These are phyloP conservation scores for Drosophila ercepeae DNA, from an alignment of 1,140 invertebrate genomes.

Conservation along the genomic window DNA sequence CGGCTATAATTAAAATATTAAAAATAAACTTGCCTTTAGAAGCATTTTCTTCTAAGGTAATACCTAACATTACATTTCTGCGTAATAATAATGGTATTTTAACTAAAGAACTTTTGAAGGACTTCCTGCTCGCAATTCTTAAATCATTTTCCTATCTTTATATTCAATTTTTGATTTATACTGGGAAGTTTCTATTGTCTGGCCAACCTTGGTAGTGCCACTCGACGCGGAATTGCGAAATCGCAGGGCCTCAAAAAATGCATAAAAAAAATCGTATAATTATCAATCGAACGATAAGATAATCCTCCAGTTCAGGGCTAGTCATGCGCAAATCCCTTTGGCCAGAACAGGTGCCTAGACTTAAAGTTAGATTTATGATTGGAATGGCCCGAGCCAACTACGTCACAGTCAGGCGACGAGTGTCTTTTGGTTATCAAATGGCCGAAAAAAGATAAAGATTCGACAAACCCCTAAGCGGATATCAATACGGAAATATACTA, in stretches of 20 bases:
- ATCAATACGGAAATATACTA: slow-evolving; percentile 48
- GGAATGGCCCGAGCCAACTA: slow-evolving; percentile 34
- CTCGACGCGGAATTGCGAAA: slow-evolving; percentile 45
- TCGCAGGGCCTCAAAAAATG: slow-evolving; percentile 35
- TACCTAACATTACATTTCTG: background rate
- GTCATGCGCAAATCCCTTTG: slow-evolving; percentile 38
- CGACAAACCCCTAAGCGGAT: slow-evolving; percentile 14
- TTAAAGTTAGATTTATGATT: slow-evolving; percentile 60
- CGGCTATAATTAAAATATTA: background rate
- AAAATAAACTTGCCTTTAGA: background rate
- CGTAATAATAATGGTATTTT: background rate
- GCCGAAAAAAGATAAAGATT: slow-evolving; percentile 8
- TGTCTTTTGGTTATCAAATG: slow-evolving; percentile 37
- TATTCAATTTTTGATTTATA: slow-evolving; percentile 23
- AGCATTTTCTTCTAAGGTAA: background rate
- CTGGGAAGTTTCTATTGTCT: slow-evolving; percentile 17
- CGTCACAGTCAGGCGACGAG: slow-evolving; percentile 30
- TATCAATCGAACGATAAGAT: slow-evolving; percentile 55
- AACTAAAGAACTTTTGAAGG: slow-evolving; percentile 26
- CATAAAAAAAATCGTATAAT: slow-evolving; percentile 61
- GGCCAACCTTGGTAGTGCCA: slow-evolving; percentile 22
- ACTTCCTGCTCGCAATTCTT: background rate
- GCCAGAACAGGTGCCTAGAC: slow-evolving; percentile 44
- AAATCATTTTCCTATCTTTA: slow-evolving; percentile 13
- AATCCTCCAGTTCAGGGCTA: slow-evolving; percentile 45